Percentiles rank a stretch among this genome's conserved stretches.
phyloP scores from a whole-genome alignment of 2,113 vertebrate species.

The Hylia prasina region DNA sequence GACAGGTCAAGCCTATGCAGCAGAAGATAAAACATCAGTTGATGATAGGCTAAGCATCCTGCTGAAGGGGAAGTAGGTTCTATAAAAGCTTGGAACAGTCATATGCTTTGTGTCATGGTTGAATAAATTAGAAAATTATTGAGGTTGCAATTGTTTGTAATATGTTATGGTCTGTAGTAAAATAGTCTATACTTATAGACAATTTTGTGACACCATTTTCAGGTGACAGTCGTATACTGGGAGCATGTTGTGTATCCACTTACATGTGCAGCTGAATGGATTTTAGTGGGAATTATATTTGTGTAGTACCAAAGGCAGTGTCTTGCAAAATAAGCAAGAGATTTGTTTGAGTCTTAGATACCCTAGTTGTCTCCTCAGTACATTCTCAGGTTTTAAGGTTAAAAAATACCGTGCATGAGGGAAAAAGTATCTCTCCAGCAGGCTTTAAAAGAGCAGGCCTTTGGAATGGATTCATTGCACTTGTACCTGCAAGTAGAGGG shows the following conservation, averaged over 20 bases:
- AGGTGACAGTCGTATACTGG: background rate
- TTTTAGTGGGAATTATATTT: background rate
- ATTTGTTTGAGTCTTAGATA: background rate
- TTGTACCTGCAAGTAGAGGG: rapidly evolving
- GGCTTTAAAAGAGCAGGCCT: background rate
- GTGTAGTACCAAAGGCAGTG: background rate
- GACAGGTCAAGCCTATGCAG: slow-evolving; percentile 90
- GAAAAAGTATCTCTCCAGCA: background rate
- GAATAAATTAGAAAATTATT: background rate
- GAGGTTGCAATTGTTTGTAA: background rate
- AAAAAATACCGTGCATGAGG: background rate
- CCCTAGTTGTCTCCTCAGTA: background rate
- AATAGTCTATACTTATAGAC: background rate
- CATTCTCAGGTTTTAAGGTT: background rate
- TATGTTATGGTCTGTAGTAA: rapidly evolving
- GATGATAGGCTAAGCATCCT: slow-evolving; percentile 95
- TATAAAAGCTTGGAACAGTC: background rate
- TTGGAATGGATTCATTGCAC: background rate
- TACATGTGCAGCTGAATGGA: background rate
- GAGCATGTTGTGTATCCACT: background rate
- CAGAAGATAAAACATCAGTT: slow-evolving; percentile 95
- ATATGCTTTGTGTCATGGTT: background rate
- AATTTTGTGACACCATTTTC: background rate
- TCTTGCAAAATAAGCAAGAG: background rate
- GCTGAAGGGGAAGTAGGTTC: slow-evolving; percentile 92